Percentiles rank a stretch among this genome's conserved stretches.
Evolutionary conservation across 2,797 vertebrate genomes (phyloP).

Genomic region (Sebastes minor): DNA sequence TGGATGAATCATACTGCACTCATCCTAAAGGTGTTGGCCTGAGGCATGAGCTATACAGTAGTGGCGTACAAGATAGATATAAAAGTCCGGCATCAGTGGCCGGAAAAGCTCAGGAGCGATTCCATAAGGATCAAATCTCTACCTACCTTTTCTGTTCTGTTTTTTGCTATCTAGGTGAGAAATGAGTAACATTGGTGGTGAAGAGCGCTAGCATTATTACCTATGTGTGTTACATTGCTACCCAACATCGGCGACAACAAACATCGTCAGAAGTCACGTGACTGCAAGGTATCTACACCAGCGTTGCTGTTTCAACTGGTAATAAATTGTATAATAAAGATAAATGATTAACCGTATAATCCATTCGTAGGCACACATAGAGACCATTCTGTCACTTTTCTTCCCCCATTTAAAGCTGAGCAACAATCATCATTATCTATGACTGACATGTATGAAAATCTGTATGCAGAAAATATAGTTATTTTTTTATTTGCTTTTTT

Average conservation of each 20-base stretch:
- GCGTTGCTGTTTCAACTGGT: neutral
- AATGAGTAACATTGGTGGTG: neutral
- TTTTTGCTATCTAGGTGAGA: neutral
- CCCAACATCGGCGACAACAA: neutral
- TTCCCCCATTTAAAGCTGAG: neutral
- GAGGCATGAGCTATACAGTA: too few relatives aligned
- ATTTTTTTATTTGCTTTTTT: neutral
- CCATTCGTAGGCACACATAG: accelerated
- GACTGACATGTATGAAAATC: neutral
- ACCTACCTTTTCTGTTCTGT: accelerated
- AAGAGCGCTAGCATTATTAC: neutral
- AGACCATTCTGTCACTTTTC: neutral
- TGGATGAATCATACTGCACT: too few relatives aligned
- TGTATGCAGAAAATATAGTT: neutral
- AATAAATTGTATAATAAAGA: neutral
- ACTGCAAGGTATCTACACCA: neutral
- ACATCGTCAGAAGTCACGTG: neutral
- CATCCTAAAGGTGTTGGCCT: too few relatives aligned
- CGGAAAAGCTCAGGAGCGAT: too few relatives aligned
- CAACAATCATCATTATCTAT: neutral
- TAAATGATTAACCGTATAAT: neutral
- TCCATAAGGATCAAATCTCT: too few relatives aligned
- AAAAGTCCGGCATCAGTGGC: too few relatives aligned
- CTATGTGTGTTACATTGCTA: neutral
- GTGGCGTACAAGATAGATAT: accelerated